Percentiles rank a stretch among this genome's conserved stretches.
Conservation (phyloP, 2,888 invertebrate species). For the Andrena chrysosceles region DNA sequence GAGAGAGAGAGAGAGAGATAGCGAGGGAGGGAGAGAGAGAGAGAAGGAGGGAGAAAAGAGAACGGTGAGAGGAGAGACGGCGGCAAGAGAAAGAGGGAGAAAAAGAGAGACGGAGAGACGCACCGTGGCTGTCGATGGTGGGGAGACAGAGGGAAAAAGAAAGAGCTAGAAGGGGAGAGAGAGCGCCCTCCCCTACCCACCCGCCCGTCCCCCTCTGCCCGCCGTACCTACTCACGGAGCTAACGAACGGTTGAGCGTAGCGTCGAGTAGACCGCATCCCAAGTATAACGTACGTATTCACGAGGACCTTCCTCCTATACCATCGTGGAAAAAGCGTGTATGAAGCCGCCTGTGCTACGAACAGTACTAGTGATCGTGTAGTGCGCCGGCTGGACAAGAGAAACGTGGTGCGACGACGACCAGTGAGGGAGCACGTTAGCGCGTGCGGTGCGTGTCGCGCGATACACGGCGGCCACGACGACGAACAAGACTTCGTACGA, state of each 20-base stretch:
- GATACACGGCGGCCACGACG: slow-evolving; percentile 62
- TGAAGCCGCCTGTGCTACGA: slow-evolving; percentile 51
- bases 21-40: slow-evolving; percentile 46
- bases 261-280: slow-evolving; percentile 83
- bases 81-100: slow-evolving; percentile 38
- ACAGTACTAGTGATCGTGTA: slow-evolving; percentile 68
- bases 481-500: slow-evolving; percentile 68
- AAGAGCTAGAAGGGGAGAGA: slow-evolving; percentile 74
- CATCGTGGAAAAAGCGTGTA: slow-evolving; percentile 65
- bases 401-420: slow-evolving; percentile 65
- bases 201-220: slow-evolving; percentile 74
- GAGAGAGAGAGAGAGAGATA: slow-evolving; percentile 39
- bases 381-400: slow-evolving; percentile 65
- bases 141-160: slow-evolving; percentile 79
- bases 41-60: slow-evolving; percentile 39
- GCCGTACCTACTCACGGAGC: slow-evolving; percentile 81
- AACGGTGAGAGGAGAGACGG: slow-evolving; percentile 43
- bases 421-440: slow-evolving; percentile 62
- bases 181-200: slow-evolving; percentile 70
- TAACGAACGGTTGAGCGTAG: slow-evolving; percentile 84
- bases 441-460: slow-evolving; percentile 70
- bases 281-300: slow-evolving; percentile 77
- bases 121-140: slow-evolving; percentile 74
- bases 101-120: slow-evolving; percentile 63
- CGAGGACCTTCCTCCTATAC: slow-evolving; percentile 62